Evolutionary conservation across 1,140 invertebrate genomes (phyloP).

Genomic region (Drosophila bocqueti): DNA sequence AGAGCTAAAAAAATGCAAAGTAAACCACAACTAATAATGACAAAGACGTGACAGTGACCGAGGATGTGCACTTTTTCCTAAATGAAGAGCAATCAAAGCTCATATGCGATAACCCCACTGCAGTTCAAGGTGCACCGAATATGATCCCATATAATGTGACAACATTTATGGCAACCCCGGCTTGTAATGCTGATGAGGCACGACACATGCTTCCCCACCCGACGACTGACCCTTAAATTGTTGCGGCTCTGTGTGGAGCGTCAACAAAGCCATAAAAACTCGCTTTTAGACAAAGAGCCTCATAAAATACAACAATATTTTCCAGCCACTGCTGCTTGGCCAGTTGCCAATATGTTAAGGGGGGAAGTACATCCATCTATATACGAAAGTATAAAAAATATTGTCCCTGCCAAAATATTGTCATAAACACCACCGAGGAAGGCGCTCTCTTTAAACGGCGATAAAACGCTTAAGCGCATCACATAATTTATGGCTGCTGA

Average conservation of each 20-base stretch:
- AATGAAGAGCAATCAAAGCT: constrained; percentile 7
- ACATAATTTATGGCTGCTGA: constrained; percentile 70
- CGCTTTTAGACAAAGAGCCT: constrained; percentile 44
- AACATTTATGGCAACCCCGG: constrained; percentile 24
- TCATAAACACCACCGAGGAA: constrained; percentile 60
- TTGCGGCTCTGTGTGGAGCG: constrained; percentile 38
- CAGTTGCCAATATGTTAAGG: constrained; percentile 60
- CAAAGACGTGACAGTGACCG: constrained; percentile 10
- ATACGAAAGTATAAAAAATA: constrained; percentile 54
- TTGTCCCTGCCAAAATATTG: constrained; percentile 73
- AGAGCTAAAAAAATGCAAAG: not conserved
- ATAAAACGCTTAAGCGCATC: constrained; percentile 81
- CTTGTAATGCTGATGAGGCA: constrained; percentile 34
- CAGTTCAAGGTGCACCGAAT: constrained; percentile 32
- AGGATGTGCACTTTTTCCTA: not conserved
- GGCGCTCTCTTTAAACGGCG: constrained; percentile 72
- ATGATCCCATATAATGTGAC: constrained; percentile 37
- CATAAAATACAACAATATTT: constrained; percentile 54
- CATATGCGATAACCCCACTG: not conserved
- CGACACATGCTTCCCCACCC: constrained; percentile 16
- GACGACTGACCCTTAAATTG: constrained; percentile 47
- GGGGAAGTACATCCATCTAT: constrained; percentile 17
- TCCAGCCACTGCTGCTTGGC: constrained; percentile 34
- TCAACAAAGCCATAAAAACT: constrained; percentile 62
- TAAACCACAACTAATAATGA: not conserved